phyloP scores from a whole-genome alignment of 2,113 vertebrate species.

The Emberiza fucata region DNA sequence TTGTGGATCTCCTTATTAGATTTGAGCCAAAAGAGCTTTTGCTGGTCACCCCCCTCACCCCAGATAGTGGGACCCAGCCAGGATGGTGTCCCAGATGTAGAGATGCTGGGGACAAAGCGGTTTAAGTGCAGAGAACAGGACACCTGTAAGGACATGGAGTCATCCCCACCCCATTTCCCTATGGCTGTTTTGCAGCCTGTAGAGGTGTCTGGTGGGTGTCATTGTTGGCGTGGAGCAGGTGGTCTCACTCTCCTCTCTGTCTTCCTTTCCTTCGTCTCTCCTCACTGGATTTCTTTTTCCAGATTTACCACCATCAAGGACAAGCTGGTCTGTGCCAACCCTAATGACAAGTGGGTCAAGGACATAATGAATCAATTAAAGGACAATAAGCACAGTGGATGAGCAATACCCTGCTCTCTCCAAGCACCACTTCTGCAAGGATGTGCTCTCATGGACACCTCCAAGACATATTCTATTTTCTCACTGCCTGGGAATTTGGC shows the following conservation, averaged over 20 bases:
- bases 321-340: not conserved
- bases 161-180: not conserved
- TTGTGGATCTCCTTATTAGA: not conserved
- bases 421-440: not conserved
- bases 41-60: not conserved
- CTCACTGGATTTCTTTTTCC: not conserved
- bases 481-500: not conserved
- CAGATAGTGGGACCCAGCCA: not conserved
- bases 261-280: not conserved
- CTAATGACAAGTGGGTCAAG: constrained; percentile 31
- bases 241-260: not conserved
- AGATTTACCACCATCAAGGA: constrained; percentile 46
- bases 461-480: accelerated
- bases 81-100: not conserved
- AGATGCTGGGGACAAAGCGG: not conserved
- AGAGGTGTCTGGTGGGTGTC: not conserved
- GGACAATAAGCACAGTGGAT: not conserved
- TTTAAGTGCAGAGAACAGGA: not conserved
- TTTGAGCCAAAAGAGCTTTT: not conserved
- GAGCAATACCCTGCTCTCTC: not conserved
- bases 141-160: not conserved
- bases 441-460: not conserved
- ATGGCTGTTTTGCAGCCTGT: not conserved
- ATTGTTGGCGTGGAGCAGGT: not conserved
- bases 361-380: not conserved